phyloP scores from a whole-genome alignment of 2,888 invertebrate genomes.

The Amblyjoppa proteus region DNA sequence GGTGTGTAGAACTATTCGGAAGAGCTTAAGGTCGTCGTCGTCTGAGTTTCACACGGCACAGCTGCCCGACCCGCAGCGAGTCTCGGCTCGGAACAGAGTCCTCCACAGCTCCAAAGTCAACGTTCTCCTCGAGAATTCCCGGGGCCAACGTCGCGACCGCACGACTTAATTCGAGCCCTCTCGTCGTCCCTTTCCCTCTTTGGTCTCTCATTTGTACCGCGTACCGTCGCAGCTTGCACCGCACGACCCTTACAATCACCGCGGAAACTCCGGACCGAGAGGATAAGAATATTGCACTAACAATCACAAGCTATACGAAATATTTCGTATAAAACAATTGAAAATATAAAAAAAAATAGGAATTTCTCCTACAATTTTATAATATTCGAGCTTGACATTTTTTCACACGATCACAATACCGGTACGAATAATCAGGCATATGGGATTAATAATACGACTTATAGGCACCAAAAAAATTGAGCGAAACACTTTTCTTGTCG shows the following conservation, averaged over 20 bases:
- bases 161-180: slow-evolving; percentile 52
- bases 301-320: slow-evolving; percentile 7
- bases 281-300: slow-evolving; percentile 34
- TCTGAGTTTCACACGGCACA: slow-evolving; percentile 27
- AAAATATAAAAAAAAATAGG: not conserved
- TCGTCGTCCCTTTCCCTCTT: slow-evolving; percentile 33
- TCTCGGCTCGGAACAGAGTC: slow-evolving; percentile 41
- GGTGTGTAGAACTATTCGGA: slow-evolving; percentile 36
- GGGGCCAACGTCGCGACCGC: slow-evolving; percentile 52
- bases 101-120: slow-evolving; percentile 36
- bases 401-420: not conserved
- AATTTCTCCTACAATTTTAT: not conserved
- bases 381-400: not conserved
- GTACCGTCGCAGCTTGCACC: not conserved
- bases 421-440: not conserved
- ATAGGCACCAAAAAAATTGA: not conserved
- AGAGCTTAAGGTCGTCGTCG: slow-evolving; percentile 47
- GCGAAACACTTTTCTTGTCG: not conserved
- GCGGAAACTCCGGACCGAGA: slow-evolving; percentile 10
- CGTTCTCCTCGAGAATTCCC: slow-evolving; percentile 52
- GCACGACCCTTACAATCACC: not conserved
- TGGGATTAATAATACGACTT: not conserved
- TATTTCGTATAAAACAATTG: not conserved
- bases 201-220: slow-evolving; percentile 35
- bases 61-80: slow-evolving; percentile 43